Evolutionary conservation across 2,888 invertebrate species (phyloP).

Genomic region (Scaeva pyrastri): DNA sequence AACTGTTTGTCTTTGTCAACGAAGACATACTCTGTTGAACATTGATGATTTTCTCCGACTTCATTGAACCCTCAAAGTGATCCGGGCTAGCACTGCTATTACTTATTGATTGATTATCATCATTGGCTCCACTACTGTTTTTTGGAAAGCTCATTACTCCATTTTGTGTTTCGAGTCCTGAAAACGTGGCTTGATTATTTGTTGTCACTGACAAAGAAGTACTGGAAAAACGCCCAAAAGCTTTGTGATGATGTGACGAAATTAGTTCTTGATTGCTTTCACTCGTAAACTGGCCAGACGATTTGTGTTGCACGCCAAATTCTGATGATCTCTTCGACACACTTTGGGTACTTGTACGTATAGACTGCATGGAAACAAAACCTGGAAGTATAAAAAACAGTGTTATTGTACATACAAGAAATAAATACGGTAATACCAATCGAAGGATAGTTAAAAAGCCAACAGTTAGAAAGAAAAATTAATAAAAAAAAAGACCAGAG

Average conservation of each 20-base stretch:
- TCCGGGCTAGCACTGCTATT: constrained; percentile 77
- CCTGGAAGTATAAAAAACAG: constrained; percentile 81
- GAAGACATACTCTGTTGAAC: constrained; percentile 77
- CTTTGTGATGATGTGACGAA: constrained; percentile 65
- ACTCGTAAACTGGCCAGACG: constrained; percentile 65
- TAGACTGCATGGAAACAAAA: constrained; percentile 87
- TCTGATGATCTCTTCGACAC: constrained; percentile 87
- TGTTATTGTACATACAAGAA: background rate
- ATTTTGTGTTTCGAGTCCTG: constrained; percentile 58
- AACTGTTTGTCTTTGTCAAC: constrained; percentile 77
- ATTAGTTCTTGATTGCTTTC: constrained; percentile 66
- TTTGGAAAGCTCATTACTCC: constrained; percentile 64
- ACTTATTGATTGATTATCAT: constrained; percentile 77
- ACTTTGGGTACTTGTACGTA: constrained; percentile 87
- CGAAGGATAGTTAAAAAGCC: constrained; percentile 45
- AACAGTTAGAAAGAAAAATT: constrained; percentile 29
- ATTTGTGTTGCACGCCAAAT: constrained; percentile 84
- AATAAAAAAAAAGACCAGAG: constrained; percentile 46
- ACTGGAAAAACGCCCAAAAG: constrained; percentile 69
- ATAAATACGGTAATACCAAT: background rate
- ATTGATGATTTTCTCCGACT: constrained; percentile 77
- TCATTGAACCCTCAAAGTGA: constrained; percentile 75
- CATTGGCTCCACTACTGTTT: constrained; percentile 57
- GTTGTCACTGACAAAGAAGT: constrained; percentile 65
- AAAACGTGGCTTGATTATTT: constrained; percentile 57